Evolutionary conservation across 2,888 invertebrate genomes (phyloP).

Genomic region (Enchytraeus crypticus): DNA sequence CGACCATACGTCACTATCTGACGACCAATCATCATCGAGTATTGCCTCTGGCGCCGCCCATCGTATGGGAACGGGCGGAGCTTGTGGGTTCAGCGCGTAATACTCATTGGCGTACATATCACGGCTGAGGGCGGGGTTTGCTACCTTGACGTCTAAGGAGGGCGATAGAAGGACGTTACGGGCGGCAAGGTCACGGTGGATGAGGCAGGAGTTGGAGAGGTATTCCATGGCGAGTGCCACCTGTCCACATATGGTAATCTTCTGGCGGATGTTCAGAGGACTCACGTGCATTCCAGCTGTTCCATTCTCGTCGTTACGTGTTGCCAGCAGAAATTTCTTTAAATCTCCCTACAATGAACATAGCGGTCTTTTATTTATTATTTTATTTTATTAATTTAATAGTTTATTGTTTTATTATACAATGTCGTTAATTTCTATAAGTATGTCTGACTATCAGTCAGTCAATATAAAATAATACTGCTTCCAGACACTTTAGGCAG

Average conservation of each 20-base stretch:
- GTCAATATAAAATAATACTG: no score
- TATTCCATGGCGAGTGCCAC: conserved; percentile 74
- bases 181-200: conserved; percentile 84
- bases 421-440: no score
- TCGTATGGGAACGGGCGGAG: conserved; percentile 71
- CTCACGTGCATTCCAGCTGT: conserved; percentile 53
- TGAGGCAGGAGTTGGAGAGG: conserved; percentile 63
- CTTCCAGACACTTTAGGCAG: no score
- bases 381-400: no score
- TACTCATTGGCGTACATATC: conserved; percentile 86
- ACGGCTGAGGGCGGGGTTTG: conserved; percentile 67
- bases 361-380: no score
- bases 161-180: conserved; percentile 77
- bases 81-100: conserved; percentile 54
- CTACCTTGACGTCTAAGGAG: conserved; percentile 73
- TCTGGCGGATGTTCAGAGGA: conserved; percentile 54
- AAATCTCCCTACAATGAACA: conserved; percentile 89
- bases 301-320: conserved; percentile 53
- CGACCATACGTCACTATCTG: conserved; percentile 85
- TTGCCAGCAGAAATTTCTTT: conserved; percentile 60
- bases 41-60: conserved; percentile 83
- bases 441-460: no score
- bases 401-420: no score
- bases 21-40: conserved; percentile 75
- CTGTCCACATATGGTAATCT: conserved; percentile 54